Base-by-base conservation (phyloP, 2,888 invertebrate genomes). In the Aromia moschata region DNA sequence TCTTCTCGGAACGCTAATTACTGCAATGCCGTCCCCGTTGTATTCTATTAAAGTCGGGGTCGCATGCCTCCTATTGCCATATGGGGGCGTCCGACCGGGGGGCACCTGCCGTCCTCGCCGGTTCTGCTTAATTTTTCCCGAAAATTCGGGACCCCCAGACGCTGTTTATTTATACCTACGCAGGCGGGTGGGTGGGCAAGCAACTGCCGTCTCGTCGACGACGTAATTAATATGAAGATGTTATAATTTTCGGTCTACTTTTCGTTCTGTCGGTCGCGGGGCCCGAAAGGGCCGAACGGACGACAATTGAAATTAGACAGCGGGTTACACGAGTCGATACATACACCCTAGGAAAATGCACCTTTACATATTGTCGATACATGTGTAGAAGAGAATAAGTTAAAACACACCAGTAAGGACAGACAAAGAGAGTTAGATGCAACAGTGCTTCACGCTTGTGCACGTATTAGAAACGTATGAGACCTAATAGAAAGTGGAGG, bases 1-100 rank as follows among this genome's bases (percentile, higher is more conserved):
- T 38, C 38, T 49, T 49, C 49, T 25, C 33, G 49, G 49, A 49
- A 49, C 38, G 38, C 49, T 49, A 49, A 49, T 49, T 49, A 38
- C 38, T 38, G 49, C 36, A 25, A 36, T n/a, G n/a, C 37, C 37
- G 47, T 31, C 11, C 12, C 47, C 17, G 31, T 47, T 43, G 11
- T 43, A 43, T 43, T 43, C 43, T 43, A 43, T 43, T 43, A 14
- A 18, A 14, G 18, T 43, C 43, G 43, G n/a, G n/a, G 12, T 12
- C 20, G 43, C 25, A 25, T 25, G 25, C 25, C 18, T 43, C 25
- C 20, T 18, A n/a, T n/a, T n/a, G 25, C 43, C 43, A 43, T 43
- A 43, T 43, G 43, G 43, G 43, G 20, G 43, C 25, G 7, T n/a
- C n/a, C n/a, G n/a, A n/a, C n/a, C n/a, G n/a, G 4, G 25, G 25